phyloP scores from a whole-genome alignment of 2,113 vertebrate genomes.

The Caranx ignobilis region DNA sequence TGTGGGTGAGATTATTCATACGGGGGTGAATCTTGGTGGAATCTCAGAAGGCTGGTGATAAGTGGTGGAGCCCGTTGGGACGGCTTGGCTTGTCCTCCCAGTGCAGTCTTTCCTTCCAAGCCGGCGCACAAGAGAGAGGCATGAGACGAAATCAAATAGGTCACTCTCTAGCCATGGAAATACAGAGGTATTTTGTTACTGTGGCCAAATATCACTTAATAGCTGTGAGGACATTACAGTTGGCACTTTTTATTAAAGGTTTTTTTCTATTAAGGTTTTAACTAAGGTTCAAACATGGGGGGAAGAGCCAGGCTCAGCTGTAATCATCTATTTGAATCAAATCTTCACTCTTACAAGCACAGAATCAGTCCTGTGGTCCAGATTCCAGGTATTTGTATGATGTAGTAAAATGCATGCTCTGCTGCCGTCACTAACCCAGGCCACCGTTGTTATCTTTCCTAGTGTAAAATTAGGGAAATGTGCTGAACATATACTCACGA shows the following conservation, averaged over 20 bases:
- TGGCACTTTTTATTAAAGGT: neutral
- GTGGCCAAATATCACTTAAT: slow-evolving; percentile 37
- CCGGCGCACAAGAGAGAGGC: slow-evolving; percentile 30
- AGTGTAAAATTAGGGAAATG: neutral
- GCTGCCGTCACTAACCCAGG: neutral
- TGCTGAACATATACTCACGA: neutral
- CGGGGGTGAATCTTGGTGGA: slow-evolving; percentile 92
- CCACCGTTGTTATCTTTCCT: neutral
- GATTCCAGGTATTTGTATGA: neutral
- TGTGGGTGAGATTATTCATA: slow-evolving; percentile 96
- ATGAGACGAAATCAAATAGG: slow-evolving; percentile 72
- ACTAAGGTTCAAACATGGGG: neutral
- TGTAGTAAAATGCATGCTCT: neutral
- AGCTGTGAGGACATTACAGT: neutral
- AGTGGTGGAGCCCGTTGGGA: slow-evolving; percentile 94
- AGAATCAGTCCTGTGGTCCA: neutral
- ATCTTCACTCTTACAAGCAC: neutral
- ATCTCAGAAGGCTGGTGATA: slow-evolving; percentile 97
- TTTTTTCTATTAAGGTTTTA: neutral
- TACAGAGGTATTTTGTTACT: slow-evolving; percentile 55
- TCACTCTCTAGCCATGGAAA: slow-evolving; percentile 55
- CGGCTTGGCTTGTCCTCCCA: slow-evolving; percentile 83
- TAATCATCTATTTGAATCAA: neutral
- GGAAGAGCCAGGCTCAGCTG: neutral
- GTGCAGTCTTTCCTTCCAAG: slow-evolving; percentile 60